Evolutionary conservation across 2,797 vertebrate genomes (phyloP), one percentile per base, ranked within the genome.

Genomic region (Leuciscus waleckii): DNA sequence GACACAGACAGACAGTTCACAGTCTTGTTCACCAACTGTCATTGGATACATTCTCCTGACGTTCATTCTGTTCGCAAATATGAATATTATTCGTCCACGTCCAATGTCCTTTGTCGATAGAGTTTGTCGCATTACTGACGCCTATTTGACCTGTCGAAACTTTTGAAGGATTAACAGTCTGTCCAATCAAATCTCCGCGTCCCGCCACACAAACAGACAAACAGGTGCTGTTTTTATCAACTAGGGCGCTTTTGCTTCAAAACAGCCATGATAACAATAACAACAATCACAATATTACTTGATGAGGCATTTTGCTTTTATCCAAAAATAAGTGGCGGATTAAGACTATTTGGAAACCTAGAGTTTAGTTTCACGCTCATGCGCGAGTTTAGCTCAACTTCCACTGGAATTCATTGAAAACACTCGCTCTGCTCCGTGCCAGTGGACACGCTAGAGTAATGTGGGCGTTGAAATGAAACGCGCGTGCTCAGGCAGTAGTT

Each of bases 101-200:
- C n/a, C 19, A 32, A 29, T 9, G 3, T 14, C 41, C 14, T 37
- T 70, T 46, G 68, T 43, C 61, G 39, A 16, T 81, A 26, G 11
- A 61, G 65, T 85, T 61, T 63, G 58, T 39, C 7, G 43, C 78
- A 56, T 43, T 43, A 4, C 16, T 61, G n/a, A 63, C 46, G 63
- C 80, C 74, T 83, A 74, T 79, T 80, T 88, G 54, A 85, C 26
- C 49, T 68, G 46, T 54, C 2, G 26, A 73, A 70, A 69, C 21
- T 68, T 58, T 19, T 51, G 29, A 82, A 71, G 68, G 82, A 89
- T 86, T 86, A 87, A 13, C 3, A 26, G 13, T 35, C 21, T 70
- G 78, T 63, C 86, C 86, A 87, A 82, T 88, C 74, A 79, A 32
- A 85, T 65, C 41, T 49, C 19, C 17, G 26, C 23, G 26, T 58